Evolutionary conservation across 2,113 vertebrate species (phyloP).

Genomic region (Trochalopteron elliotii): DNA sequence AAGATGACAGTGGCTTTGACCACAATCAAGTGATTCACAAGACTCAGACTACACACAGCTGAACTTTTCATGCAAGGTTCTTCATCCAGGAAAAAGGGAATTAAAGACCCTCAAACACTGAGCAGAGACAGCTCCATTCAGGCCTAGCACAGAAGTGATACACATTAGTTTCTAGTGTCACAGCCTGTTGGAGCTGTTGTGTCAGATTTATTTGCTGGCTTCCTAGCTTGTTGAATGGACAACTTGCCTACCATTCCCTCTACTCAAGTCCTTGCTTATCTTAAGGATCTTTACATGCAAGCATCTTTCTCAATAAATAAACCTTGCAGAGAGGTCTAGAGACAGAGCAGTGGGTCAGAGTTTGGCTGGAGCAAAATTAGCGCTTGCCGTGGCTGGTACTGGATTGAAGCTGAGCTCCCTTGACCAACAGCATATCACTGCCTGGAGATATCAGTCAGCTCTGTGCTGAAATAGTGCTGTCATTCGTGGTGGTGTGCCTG

Average conservation of each 20-base stretch:
- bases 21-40: neutral
- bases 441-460: neutral
- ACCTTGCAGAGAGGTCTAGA: neutral
- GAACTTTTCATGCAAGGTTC: neutral
- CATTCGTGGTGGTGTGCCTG: neutral
- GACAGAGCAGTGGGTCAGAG: neutral
- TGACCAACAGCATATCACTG: neutral
- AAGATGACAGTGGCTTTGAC: slow-evolving; percentile 11
- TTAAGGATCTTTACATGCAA: neutral
- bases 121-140: neutral
- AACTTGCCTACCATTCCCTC: neutral
- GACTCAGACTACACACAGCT: neutral
- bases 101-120: neutral
- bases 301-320: neutral
- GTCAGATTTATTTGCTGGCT: neutral
- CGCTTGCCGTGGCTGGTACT: neutral
- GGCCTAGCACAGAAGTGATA: neutral
- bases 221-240: neutral
- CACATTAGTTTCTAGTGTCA: neutral
- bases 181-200: neutral
- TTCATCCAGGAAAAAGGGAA: neutral
- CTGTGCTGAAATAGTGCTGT: neutral
- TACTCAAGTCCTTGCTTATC: neutral
- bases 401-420: neutral
- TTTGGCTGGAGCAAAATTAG: neutral